Conservation (phyloP, 2,888 invertebrate species). For the Dilophus febrilis region DNA sequence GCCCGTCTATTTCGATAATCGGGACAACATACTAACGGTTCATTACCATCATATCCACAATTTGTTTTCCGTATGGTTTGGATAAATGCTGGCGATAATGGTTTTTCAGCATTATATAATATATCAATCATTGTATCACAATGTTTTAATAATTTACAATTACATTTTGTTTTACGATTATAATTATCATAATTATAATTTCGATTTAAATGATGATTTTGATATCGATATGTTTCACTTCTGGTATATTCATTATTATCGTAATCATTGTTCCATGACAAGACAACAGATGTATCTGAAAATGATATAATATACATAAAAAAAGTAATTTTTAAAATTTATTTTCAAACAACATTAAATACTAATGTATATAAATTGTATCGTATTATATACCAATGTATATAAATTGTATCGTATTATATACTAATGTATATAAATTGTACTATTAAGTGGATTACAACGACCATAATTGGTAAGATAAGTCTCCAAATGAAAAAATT, state of each 20-base stretch:
- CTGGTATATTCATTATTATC: not conserved
- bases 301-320: too few relatives aligned
- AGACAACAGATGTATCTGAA: not conserved
- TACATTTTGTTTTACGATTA: conserved; percentile 17
- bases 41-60: conserved; percentile 19
- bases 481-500: too few relatives aligned
- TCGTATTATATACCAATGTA: too few relatives aligned
- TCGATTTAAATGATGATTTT: not conserved
- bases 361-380: too few relatives aligned
- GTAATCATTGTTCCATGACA: conserved; percentile 1
- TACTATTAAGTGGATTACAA: too few relatives aligned
- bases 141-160: conserved; percentile 20
- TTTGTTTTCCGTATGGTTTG: conserved; percentile 15
- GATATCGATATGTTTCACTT: not conserved
- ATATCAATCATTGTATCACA: conserved; percentile 17
- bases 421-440: too few relatives aligned
- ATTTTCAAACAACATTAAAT: too few relatives aligned
- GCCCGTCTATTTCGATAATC: conserved; percentile 3
- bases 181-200: not conserved
- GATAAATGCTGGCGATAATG: conserved; percentile 14
- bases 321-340: too few relatives aligned
- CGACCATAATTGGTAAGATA: too few relatives aligned
- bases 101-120: conserved; percentile 14
- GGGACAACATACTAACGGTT: conserved; percentile 21
- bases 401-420: too few relatives aligned